Evolutionary conservation across 2,797 vertebrate genomes (phyloP).

Genomic region (Anableps anableps): DNA sequence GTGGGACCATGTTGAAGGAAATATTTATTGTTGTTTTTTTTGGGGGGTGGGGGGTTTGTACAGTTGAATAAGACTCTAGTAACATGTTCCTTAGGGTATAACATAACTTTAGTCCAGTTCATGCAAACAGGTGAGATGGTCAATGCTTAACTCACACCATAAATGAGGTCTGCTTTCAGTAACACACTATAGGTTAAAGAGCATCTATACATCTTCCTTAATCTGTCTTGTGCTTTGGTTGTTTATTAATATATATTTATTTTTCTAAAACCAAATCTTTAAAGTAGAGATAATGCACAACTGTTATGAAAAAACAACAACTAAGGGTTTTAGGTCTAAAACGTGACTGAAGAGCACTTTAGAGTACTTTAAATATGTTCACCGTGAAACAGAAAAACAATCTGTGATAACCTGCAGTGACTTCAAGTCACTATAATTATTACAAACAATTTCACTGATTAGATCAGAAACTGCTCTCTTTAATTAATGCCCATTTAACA

Average conservation of each 20-base stretch:
- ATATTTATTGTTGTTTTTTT: not conserved
- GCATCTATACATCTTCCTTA: not conserved
- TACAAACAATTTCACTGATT: slow-evolving; percentile 6
- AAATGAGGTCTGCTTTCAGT: not conserved
- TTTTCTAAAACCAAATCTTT: not conserved
- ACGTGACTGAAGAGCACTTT: not conserved
- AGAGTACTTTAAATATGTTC: not conserved
- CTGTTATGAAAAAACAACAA: not conserved
- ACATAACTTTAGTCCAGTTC: too few relatives aligned
- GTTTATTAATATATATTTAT: not conserved
- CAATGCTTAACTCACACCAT: not conserved
- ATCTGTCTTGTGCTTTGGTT: not conserved
- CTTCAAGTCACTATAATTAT: not conserved
- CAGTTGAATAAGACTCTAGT: not conserved
- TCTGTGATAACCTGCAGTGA: not conserved
- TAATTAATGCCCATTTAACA: slow-evolving; percentile 25
- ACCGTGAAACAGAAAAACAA: not conserved
- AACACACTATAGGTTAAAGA: not conserved
- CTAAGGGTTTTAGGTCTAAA: not conserved
- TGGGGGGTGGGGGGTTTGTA: too few relatives aligned
- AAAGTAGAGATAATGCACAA: not conserved
- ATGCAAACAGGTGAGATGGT: not conserved
- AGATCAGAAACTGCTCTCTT: not conserved
- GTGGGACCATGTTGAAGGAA: not conserved
- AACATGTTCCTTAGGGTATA: too few relatives aligned